Conservation (phyloP, 2,113 vertebrate genomes). For the Petrocephalus zakoni region DNA sequence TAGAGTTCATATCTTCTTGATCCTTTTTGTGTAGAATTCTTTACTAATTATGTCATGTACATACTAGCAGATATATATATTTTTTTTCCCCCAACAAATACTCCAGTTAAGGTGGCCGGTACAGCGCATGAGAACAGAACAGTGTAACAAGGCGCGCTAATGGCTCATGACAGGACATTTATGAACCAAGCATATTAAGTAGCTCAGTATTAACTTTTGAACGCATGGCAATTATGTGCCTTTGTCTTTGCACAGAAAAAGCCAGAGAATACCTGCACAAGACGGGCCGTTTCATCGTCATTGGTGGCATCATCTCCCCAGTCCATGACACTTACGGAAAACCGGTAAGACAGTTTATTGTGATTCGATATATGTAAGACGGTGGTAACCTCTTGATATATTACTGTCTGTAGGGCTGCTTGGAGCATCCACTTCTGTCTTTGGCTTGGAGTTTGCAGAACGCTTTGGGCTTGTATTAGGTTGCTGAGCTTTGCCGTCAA, state of each 20-base stretch:
- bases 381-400: not conserved
- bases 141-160: not conserved
- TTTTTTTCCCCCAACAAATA: not conserved
- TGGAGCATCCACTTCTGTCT: not conserved
- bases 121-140: not conserved
- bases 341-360: constrained; percentile 62
- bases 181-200: not conserved
- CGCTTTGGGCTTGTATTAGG: not conserved
- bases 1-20: not conserved
- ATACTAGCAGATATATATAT: not conserved
- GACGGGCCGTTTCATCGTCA: constrained; percentile 91
- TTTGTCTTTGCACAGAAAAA: constrained; percentile 69
- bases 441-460: not conserved
- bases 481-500: not conserved
- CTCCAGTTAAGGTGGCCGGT: not conserved
- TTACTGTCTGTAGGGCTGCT: not conserved
- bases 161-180: not conserved
- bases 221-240: not conserved
- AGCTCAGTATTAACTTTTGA: not conserved
- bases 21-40: not conserved
- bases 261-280: constrained; percentile 92
- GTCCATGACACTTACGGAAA: constrained; percentile 97
- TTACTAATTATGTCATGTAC: not conserved
- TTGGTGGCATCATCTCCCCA: constrained; percentile 93
- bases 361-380: not conserved